Evolutionary conservation across 2,113 vertebrate species (phyloP).

Genomic region (Raja brachyura): DNA sequence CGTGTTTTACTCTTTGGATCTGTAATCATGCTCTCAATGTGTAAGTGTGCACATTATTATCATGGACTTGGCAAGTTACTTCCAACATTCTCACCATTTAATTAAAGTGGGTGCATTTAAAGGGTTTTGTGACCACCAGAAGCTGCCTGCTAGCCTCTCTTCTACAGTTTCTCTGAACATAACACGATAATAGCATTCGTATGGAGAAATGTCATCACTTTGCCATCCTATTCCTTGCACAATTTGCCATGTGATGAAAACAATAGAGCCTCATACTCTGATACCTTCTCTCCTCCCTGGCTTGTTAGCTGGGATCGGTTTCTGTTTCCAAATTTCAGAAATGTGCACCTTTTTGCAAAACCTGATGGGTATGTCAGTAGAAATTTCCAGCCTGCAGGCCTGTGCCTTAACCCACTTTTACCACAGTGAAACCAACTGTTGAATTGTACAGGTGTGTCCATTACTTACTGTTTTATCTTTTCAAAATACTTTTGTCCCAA

Average conservation of each 20-base stretch:
- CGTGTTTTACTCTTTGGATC: neutral
- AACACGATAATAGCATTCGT: neutral
- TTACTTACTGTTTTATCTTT: slow-evolving; percentile 5
- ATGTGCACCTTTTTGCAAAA: neutral
- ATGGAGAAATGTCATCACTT: neutral
- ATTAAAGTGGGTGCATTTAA: neutral
- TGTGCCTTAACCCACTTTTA: slow-evolving; percentile 35
- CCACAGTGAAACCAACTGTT: slow-evolving; percentile 18
- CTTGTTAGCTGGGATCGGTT: neutral
- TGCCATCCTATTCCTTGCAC: neutral
- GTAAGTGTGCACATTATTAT: neutral
- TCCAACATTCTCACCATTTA: neutral
- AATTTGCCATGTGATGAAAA: neutral
- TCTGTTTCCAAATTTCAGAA: neutral
- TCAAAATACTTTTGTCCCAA: neutral
- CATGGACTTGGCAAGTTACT: neutral
- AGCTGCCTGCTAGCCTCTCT: neutral
- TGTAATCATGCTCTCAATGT: neutral
- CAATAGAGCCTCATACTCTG: neutral
- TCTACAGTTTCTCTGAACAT: neutral
- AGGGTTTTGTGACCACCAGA: neutral
- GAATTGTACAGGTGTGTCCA: slow-evolving; percentile 30
- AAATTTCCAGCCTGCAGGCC: slow-evolving; percentile 25
- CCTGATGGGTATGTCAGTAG: neutral
- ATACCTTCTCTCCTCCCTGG: neutral